Percentiles rank a stretch among this genome's conserved stretches.
Evolutionary conservation across 2,888 invertebrate genomes (phyloP).

Genomic region (Drosophila barbarae): DNA sequence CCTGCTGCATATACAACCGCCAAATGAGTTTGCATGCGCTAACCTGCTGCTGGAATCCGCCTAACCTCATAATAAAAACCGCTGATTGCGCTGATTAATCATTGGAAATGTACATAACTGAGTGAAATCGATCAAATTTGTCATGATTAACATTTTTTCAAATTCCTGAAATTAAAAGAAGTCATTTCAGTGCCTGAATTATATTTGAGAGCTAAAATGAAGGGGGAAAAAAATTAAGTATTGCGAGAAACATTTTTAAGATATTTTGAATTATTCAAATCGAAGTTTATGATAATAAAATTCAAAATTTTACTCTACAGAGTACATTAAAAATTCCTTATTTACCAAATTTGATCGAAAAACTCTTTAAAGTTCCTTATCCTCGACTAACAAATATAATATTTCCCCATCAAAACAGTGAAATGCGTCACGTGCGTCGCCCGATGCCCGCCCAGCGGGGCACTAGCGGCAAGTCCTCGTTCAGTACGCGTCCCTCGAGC

Average conservation of each 20-base stretch:
- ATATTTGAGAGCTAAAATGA: too few species aligned
- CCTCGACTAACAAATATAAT: constrained; percentile 12
- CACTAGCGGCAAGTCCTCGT: constrained; percentile 81
- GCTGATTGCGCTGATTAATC: constrained; percentile 33
- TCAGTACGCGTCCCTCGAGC: constrained; percentile 82
- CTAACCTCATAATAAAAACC: constrained; percentile 29
- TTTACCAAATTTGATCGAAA: constrained; percentile 1
- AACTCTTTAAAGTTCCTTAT: not conserved
- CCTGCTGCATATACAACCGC: constrained; percentile 49
- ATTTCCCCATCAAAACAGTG: constrained; percentile 74
- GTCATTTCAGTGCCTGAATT: too few species aligned
- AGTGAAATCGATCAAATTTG: not conserved
- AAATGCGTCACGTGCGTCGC: constrained; percentile 85
- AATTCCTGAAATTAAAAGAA: too few species aligned
- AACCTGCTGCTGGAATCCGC: constrained; percentile 52
- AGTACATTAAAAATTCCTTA: not conserved
- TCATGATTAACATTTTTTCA: not conserved
- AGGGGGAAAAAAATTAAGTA: too few species aligned
- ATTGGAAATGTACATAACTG: not conserved
- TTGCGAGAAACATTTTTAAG: too few species aligned
- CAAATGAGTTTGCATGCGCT: constrained; percentile 57
- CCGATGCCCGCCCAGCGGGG: constrained; percentile 82
- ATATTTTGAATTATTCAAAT: too few species aligned
- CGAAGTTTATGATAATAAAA: too few species aligned
- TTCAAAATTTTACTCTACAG: too few species aligned